Percentiles rank a stretch among this genome's conserved stretches.
Evolutionary conservation across 1,140 invertebrate species (phyloP).

Genomic region (Pollicipes pollicipes): DNA sequence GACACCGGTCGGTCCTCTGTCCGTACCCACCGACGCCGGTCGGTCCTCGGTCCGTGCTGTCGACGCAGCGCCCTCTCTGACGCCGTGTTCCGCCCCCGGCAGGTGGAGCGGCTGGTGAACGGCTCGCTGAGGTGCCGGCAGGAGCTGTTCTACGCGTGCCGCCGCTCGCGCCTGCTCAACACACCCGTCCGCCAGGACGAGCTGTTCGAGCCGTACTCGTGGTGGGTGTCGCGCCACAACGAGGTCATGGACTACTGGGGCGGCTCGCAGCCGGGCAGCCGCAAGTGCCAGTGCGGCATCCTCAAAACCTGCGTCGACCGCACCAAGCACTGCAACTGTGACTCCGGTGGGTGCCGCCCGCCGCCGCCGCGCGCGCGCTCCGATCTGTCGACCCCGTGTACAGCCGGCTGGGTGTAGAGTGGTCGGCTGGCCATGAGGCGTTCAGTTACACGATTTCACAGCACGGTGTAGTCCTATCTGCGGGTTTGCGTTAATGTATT

Average conservation of each 20-base stretch:
- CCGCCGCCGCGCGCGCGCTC: no score
- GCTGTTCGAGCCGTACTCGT: slow-evolving; percentile 60
- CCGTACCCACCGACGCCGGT: no score
- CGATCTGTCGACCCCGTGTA: no score
- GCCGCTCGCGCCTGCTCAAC: slow-evolving; percentile 58
- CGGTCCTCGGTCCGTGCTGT: no score
- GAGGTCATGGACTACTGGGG: slow-evolving; percentile 96
- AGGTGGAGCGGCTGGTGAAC: slow-evolving; percentile 78
- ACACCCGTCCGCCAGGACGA: slow-evolving; percentile 38
- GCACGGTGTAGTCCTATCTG: no score
- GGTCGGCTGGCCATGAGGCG: no score
- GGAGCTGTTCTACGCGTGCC: slow-evolving; percentile 70
- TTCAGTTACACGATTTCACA: no score
- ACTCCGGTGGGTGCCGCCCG: slow-evolving; percentile 37
- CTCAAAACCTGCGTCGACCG: slow-evolving; percentile 57
- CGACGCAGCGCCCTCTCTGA: background rate
- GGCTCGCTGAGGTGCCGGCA: slow-evolving; percentile 64
- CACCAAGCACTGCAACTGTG: slow-evolving; percentile 88
- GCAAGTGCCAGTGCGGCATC: slow-evolving; percentile 86
- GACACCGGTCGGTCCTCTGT: no score
- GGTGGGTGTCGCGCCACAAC: slow-evolving; percentile 80
- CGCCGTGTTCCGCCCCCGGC: slow-evolving; percentile 22
- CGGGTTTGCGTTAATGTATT: no score
- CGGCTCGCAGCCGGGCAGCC: slow-evolving; percentile 69
- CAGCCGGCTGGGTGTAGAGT: no score